These are phyloP conservation scores for Pelobates cultripes DNA, from an alignment of 2,797 vertebrate genomes.

Conservation along the genomic window DNA sequence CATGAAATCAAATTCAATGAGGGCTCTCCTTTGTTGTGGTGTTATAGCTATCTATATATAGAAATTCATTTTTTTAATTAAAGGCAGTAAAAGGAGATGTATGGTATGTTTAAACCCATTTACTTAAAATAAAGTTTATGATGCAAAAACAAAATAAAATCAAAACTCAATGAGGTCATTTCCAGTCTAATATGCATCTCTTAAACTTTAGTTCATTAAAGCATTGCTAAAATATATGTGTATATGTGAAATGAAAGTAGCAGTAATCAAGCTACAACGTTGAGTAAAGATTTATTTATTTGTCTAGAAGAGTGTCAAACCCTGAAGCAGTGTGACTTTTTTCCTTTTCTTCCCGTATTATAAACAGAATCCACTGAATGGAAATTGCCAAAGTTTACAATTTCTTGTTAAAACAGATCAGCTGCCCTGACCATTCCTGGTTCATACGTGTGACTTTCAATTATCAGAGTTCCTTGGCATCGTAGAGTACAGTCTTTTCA, in stretches of 20 bases:
- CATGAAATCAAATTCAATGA: too few species aligned
- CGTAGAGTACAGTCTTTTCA: not conserved
- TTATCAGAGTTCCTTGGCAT: not conserved
- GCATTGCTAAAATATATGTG: too few species aligned
- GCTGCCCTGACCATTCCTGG: not conserved
- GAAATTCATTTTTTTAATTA: too few species aligned
- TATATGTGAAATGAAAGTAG: not conserved
- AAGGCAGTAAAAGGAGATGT: too few species aligned
- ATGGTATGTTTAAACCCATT: too few species aligned
- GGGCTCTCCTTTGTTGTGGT: too few species aligned
- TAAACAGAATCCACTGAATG: slow-evolving; percentile 1
- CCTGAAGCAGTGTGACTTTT: not conserved
- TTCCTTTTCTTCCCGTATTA: slow-evolving; percentile 19
- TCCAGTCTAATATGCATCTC: too few species aligned
- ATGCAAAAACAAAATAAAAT: too few species aligned
- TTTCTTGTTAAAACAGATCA: slow-evolving; percentile 13
- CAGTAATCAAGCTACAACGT: not conserved
- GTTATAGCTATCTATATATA: too few species aligned
- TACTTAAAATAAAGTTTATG: too few species aligned
- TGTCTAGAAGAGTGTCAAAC: slow-evolving; percentile 15
- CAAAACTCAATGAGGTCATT: too few species aligned
- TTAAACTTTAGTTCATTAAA: too few species aligned
- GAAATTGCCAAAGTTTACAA: slow-evolving; percentile 24
- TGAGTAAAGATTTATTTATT: slow-evolving; percentile 4
- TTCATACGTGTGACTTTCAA: not conserved